Percentiles rank a stretch among this genome's conserved stretches.
Evolutionary conservation across 2,797 vertebrate species (phyloP).

Genomic region (Sparus aurata): DNA sequence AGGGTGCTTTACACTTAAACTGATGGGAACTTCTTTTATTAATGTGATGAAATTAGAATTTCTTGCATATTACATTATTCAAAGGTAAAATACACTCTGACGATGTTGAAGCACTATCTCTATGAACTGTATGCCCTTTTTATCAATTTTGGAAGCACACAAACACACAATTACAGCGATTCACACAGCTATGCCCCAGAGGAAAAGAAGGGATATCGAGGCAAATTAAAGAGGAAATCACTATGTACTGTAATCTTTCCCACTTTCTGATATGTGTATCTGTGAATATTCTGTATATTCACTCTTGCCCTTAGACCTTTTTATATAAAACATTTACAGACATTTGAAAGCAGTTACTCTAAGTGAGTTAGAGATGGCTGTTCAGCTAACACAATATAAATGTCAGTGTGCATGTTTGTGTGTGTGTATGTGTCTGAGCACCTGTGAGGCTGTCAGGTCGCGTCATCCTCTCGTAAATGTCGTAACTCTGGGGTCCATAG

Average conservation of each 20-base stretch:
- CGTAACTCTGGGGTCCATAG: constrained; percentile 92
- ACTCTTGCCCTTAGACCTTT: not conserved
- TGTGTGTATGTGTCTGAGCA: constrained; percentile 63
- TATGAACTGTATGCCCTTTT: not conserved
- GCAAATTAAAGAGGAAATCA: not conserved
- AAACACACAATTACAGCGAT: not conserved
- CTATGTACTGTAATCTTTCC: not conserved
- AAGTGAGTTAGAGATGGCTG: not conserved
- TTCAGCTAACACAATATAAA: not conserved
- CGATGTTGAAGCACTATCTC: not conserved
- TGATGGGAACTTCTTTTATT: not conserved
- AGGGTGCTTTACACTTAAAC: not conserved
- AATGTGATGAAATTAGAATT: not conserved
- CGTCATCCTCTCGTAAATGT: constrained; percentile 96
- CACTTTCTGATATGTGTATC: constrained; percentile 7
- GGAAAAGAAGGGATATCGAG: not conserved
- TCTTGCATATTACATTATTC: not conserved
- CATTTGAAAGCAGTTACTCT: not conserved
- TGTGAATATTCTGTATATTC: too few relatives aligned
- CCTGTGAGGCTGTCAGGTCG: constrained; percentile 95
- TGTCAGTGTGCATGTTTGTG: constrained; percentile 1
- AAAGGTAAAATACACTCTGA: not conserved
- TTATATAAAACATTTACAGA: constrained; percentile 2
- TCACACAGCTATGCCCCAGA: constrained; percentile 6
- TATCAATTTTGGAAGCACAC: not conserved